Percentiles rank a stretch among this genome's conserved stretches.
phyloP scores from a whole-genome alignment of 2,797 vertebrate species.

The Anguilla anguilla region DNA sequence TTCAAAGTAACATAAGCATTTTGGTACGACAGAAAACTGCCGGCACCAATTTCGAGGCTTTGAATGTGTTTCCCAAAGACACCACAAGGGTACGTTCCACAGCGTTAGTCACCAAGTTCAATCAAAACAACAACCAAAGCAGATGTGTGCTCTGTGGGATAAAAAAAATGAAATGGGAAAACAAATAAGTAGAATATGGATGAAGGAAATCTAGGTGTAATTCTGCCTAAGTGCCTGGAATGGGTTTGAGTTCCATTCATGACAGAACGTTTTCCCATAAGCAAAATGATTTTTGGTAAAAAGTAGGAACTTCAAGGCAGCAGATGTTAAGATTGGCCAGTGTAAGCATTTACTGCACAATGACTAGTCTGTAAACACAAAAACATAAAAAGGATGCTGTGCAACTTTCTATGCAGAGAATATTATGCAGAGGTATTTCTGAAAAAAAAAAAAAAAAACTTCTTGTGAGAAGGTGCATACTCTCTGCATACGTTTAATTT shows the following conservation, averaged over 20 bases:
- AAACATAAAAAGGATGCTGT: too few species aligned
- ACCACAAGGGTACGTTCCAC: slow-evolving; percentile 45
- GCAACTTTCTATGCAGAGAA: too few species aligned
- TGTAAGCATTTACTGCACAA: too few species aligned
- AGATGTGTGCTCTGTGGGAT: slow-evolving; percentile 39
- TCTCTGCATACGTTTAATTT: too few species aligned
- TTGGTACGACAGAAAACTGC: slow-evolving; percentile 53
- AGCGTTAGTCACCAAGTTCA: slow-evolving; percentile 57
- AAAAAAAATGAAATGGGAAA: slow-evolving; percentile 50
- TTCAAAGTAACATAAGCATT: slow-evolving; percentile 50
- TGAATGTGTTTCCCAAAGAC: slow-evolving; percentile 33
- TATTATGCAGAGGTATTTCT: too few species aligned
- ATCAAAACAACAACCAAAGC: slow-evolving; percentile 57
- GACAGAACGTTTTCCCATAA: too few species aligned
- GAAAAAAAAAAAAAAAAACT: too few species aligned
- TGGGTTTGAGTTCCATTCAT: background rate
- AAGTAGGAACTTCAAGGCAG: too few species aligned
- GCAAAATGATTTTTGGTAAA: too few species aligned
- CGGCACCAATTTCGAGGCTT: slow-evolving; percentile 38
- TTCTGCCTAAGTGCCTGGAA: background rate
- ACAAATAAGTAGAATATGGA: slow-evolving; percentile 50
- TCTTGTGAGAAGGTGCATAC: too few species aligned
- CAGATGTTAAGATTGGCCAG: too few species aligned
- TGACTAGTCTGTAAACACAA: too few species aligned
- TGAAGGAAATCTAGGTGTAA: slow-evolving; percentile 61